Percentiles rank a stretch among this genome's conserved stretches.
phyloP scores from a whole-genome alignment of 53 echinoderm and acorn worm species.

The Actinopyga echinites region DNA sequence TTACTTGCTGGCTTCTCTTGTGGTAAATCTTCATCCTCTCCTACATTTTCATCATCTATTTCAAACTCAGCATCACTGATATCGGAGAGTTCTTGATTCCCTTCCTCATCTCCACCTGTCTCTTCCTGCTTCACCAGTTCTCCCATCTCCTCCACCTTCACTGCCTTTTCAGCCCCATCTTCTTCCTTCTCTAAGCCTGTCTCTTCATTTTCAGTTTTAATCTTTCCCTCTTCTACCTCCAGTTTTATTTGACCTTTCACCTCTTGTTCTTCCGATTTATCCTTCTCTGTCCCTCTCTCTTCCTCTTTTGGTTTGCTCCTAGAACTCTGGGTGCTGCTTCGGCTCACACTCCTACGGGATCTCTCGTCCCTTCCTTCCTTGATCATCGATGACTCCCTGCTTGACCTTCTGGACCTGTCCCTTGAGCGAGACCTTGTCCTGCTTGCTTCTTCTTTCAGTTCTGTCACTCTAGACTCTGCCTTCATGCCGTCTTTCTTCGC shows the following conservation, averaged over 20 bases:
- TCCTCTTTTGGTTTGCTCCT: neutral
- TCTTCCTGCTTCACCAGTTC: conserved; percentile 18
- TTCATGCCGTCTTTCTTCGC: neutral
- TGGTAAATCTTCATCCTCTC: neutral
- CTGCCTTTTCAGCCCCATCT: conserved; percentile 31
- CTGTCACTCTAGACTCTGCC: conserved; percentile 5
- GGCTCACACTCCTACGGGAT: conserved; percentile 1
- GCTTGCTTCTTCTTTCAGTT: conserved; percentile 16
- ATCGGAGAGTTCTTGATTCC: conserved; percentile 71
- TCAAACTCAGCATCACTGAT: conserved; percentile 84
- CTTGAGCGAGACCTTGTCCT: conserved; percentile 19
- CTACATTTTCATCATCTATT: conserved; percentile 37
- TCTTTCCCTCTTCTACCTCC: conserved; percentile 24
- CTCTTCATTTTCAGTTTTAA: conserved; percentile 18
- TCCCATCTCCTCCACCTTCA: neutral
- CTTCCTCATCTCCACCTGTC: conserved; percentile 39
- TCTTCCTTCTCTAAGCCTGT: conserved; percentile 49
- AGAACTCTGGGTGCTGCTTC: conserved; percentile 4
- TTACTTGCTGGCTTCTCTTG: conserved; percentile 32
- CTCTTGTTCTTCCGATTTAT: neutral
- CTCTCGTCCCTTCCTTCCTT: conserved; percentile 22
- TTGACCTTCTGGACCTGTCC: conserved; percentile 31
- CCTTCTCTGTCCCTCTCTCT: neutral
- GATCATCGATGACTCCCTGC: conserved; percentile 9
- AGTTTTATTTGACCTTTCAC: neutral